phyloP scores from a whole-genome alignment of 2,888 invertebrate species.

The Phanerotoma sp. region DNA sequence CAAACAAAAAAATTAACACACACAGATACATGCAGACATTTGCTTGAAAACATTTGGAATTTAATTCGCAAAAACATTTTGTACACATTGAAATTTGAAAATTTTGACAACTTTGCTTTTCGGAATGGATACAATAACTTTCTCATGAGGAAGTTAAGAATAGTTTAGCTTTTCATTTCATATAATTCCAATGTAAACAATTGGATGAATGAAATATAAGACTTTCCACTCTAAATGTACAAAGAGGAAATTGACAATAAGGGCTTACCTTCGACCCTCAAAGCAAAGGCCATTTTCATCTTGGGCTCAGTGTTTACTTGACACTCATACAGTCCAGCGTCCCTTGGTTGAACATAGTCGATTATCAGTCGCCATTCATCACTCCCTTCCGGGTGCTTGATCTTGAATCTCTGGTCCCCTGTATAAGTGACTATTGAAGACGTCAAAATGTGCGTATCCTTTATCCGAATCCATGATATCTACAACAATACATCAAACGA shows the following conservation, averaged over 20 bases:
- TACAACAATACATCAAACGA: conserved; percentile 49
- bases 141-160: too few species aligned
- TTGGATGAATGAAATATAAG: too few species aligned
- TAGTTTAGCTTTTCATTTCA: not conserved
- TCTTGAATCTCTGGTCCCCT: conserved; percentile 83
- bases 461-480: conserved; percentile 83
- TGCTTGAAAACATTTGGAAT: too few species aligned
- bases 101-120: too few species aligned
- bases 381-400: conserved; percentile 78
- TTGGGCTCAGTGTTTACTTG: conserved; percentile 90
- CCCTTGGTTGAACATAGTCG: conserved; percentile 79
- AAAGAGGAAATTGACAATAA: too few species aligned
- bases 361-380: conserved; percentile 87
- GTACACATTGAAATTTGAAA: too few species aligned
- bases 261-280: conserved; percentile 80
- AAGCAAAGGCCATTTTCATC: conserved; percentile 79
- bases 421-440: conserved; percentile 85
- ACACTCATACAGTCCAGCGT: conserved; percentile 85
- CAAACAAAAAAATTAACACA: too few species aligned
- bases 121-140: too few species aligned
- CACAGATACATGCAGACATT: too few species aligned
- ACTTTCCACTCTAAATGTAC: too few species aligned
- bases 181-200: not conserved
- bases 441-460: conserved; percentile 82
- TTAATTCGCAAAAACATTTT: not conserved